Evolutionary conservation across 2,888 invertebrate genomes (phyloP), one percentile per base, ranked within the genome.

Genomic region (Drosophila glabriapex): DNA sequence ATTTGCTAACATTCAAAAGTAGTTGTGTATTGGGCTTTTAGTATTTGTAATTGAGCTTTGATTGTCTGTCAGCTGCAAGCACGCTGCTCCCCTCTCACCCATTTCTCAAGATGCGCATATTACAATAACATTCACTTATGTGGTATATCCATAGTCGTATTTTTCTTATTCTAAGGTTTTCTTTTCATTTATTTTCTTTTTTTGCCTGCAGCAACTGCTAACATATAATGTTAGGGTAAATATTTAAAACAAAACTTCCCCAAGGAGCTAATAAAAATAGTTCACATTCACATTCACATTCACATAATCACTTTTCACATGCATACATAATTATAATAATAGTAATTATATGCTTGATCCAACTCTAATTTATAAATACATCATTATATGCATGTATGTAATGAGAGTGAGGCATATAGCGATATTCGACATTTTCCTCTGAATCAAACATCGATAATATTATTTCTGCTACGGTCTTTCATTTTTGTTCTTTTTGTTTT

Each of bases 1-100:
- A 72, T 76, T 80, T 25, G 77, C 77, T 79, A 79, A 76, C 63
- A 76, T 76, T 65, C 16, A 49, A 56, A 52, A 60, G 46, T 62
- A 58, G 16, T 52, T 60, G 35, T 46, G 37, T 31, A 52, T 25
- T 55, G 39, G 29, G 29, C 14, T 68, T 58, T 46, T 52, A 73
- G 54, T 68, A 64, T 70, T 63, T 78, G 89, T 79, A 59, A 76
- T 85, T 83, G 74, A 85, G 77, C 83, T 81, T 76, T 89, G 90
- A 86, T 89, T 86, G 90, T 90, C 90, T 88, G 90, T 85, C 76
- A 85, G 85, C 88, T 90, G 85, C 90, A 82, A 78, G 72, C 78
- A 76, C 67, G 83, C 80, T 80, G 80, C 62, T 62, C 43, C 46
- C 55, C 61, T 50, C 65, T 50, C 37, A 50, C 54, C 58, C 74